Conservation (phyloP, 2,888 invertebrate genomes). For the Cosmia pyralina region DNA sequence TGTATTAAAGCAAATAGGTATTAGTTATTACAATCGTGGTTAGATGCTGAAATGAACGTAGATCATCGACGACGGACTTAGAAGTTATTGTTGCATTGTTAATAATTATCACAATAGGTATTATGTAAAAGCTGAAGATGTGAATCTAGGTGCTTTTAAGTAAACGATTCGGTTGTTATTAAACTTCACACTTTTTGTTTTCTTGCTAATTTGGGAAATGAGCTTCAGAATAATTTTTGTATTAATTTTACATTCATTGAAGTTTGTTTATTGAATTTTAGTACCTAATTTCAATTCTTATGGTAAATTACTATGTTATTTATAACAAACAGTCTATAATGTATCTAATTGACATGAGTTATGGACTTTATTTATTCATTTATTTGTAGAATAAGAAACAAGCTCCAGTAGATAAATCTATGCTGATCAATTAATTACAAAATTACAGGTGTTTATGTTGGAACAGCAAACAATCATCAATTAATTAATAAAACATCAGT, state of each 20-base stretch:
- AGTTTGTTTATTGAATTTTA: neutral
- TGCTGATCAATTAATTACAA: constrained; percentile 44
- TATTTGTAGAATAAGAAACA: constrained; percentile 20
- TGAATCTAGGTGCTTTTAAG: neutral
- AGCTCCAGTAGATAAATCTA: constrained; percentile 40
- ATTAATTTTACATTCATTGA: neutral
- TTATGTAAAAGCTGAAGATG: neutral
- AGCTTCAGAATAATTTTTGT: too few relatives aligned
- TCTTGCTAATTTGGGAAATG: neutral
- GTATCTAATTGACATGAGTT: constrained; percentile 17
- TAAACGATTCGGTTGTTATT: neutral
- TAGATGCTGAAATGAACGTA: constrained; percentile 42
- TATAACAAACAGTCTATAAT: neutral
- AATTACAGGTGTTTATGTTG: constrained; percentile 38
- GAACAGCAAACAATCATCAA: constrained; percentile 46
- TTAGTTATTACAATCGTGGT: constrained; percentile 56
- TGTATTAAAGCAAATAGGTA: constrained; percentile 72
- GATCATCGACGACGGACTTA: constrained; percentile 10
- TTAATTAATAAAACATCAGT: constrained; percentile 58
- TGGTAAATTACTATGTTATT: neutral
- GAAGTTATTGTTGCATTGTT: constrained; percentile 47
- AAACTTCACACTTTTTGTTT: neutral
- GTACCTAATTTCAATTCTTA: neutral
- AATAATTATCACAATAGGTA: constrained; percentile 9
- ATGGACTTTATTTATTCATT: constrained; percentile 21